phyloP scores from a whole-genome alignment of 2,113 vertebrate genomes.

The Globicephala melas region DNA sequence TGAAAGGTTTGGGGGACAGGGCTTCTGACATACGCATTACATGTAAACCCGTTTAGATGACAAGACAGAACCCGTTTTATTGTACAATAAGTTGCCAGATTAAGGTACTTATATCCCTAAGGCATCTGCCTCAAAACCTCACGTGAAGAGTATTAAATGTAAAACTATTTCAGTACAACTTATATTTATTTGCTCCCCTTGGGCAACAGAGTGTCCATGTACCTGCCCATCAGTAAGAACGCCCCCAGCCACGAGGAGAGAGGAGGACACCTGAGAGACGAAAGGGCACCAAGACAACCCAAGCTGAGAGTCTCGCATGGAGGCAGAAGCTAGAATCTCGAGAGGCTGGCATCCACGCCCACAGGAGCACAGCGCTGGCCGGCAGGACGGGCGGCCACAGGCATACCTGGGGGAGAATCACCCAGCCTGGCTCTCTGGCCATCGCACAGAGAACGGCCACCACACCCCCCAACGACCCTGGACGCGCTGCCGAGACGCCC shows the following conservation, averaged over 20 bases:
- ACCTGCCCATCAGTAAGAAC: not conserved
- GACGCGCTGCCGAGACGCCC: rapidly evolving
- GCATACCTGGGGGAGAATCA: rapidly evolving
- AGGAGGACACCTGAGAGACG: rapidly evolving
- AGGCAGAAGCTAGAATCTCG: not conserved
- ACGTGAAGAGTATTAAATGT: rapidly evolving
- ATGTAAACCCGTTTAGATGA: not conserved
- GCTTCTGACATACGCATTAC: rapidly evolving
- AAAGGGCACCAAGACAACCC: too few species aligned
- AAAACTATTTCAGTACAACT: rapidly evolving
- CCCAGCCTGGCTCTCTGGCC: not conserved
- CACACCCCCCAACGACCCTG: rapidly evolving
- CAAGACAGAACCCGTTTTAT: not conserved
- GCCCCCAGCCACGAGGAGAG: rapidly evolving
- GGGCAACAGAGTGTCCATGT: not conserved
- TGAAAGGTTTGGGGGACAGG: not conserved
- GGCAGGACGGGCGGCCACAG: rapidly evolving
- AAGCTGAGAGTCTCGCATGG: rapidly evolving
- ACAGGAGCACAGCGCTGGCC: rapidly evolving
- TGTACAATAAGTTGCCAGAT: not conserved
- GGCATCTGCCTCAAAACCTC: not conserved
- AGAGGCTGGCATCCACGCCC: rapidly evolving
- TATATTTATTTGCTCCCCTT: not conserved
- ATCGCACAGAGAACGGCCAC: not conserved
- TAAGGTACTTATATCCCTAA: not conserved